These are phyloP conservation scores for Jacana jacana DNA, from an alignment of 2,113 vertebrate genomes.

Conservation along the genomic window DNA sequence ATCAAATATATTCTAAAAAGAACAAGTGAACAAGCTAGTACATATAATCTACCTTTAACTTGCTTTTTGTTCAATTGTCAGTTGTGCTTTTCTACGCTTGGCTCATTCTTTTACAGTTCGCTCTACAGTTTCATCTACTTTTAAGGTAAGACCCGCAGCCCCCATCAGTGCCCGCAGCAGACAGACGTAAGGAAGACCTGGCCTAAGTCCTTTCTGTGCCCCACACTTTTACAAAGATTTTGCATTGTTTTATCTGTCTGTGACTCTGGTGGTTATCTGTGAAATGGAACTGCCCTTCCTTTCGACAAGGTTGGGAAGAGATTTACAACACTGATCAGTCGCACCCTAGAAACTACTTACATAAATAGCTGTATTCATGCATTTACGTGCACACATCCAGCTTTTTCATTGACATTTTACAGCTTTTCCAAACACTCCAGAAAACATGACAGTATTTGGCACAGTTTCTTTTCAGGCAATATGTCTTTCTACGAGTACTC, in stretches of 20 bases:
- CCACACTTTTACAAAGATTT: neutral
- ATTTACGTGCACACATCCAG: neutral
- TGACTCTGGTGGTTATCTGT: neutral
- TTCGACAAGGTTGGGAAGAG: neutral
- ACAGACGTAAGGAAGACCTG: neutral
- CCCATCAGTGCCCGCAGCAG: neutral
- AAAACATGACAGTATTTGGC: neutral
- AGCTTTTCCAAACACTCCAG: neutral
- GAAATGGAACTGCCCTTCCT: neutral
- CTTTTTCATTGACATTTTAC: neutral
- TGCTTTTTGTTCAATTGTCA: neutral
- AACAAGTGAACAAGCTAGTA: neutral
- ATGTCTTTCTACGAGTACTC: neutral
- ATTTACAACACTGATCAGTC: neutral
- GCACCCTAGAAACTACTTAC: neutral
- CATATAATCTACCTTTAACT: neutral
- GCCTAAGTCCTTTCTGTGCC: neutral
- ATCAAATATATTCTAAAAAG: neutral
- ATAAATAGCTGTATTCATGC: rapidly evolving
- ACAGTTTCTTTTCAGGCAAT: neutral
- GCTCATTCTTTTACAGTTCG: neutral
- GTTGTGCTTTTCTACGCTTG: neutral
- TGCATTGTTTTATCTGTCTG: neutral
- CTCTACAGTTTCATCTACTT: rapidly evolving
- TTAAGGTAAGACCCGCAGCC: neutral